Evolutionary conservation across 2,113 vertebrate species (phyloP).

Genomic region (Equus quagga): DNA sequence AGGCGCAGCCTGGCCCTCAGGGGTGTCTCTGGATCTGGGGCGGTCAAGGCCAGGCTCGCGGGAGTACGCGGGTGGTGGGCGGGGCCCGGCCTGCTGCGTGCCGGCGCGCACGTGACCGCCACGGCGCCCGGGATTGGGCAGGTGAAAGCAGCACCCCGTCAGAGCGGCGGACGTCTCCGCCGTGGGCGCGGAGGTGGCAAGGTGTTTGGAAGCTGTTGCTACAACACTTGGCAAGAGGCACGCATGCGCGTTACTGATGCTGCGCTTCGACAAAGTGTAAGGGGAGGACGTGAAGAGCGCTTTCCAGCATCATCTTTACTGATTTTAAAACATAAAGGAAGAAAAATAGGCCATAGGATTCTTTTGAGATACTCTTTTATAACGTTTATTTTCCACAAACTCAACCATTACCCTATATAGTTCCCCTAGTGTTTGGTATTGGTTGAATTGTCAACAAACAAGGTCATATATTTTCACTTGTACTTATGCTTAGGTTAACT

Average conservation of each 20-base stretch:
- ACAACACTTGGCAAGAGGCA: rapidly evolving
- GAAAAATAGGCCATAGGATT: background rate
- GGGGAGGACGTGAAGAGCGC: rapidly evolving
- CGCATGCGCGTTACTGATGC: background rate
- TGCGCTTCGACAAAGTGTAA: rapidly evolving
- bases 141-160: background rate
- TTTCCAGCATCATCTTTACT: background rate
- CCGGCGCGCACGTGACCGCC: background rate
- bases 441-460: background rate
- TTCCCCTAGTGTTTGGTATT: background rate
- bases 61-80: background rate
- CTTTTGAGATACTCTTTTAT: background rate
- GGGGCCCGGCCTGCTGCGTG: rapidly evolving
- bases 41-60: rapidly evolving
- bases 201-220: rapidly evolving
- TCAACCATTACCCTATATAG: background rate
- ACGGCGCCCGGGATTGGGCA: background rate
- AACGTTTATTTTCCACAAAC: background rate
- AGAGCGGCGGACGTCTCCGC: rapidly evolving
- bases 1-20: background rate
- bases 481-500: background rate
- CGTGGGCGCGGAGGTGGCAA: rapidly evolving
- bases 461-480: background rate
- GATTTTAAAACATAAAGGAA: background rate
- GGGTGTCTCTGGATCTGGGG: rapidly evolving